Evolutionary conservation across 2,113 vertebrate species (phyloP), one percentile per base, ranked within the genome.

Genomic region (Varanus salvator): DNA sequence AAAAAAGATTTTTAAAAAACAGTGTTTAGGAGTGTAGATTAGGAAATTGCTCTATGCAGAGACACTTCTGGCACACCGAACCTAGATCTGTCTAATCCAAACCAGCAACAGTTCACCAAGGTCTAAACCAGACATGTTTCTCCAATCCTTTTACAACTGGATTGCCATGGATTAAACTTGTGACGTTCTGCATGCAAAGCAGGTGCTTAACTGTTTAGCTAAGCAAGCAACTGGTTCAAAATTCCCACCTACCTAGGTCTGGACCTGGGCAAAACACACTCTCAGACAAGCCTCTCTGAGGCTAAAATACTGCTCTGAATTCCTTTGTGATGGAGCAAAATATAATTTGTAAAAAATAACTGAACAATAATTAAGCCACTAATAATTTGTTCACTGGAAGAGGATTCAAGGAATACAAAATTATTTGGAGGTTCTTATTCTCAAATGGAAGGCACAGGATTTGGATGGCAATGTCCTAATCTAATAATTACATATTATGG

Each of bases 1-100:
- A 96, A 94, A 93, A 29, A 71, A 23, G 21, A 60, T 69, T 86
- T 86, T 78, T 48, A 38, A 44, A 71, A 91, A 74, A 92, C 91
- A 12, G 34, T 34, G 1, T 8, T 48, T 38, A n/a, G 27, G 6
- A 69, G 17, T 77, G 54, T 75, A 77, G 17, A 69, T 27, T 60
- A 76, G n/a, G 34, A 68, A 66, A 44, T 4, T 78, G 19, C 1
- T n/a, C 50, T 84, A 66, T 31, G 38, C 34, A 83, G 29, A 6
- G 6, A 48, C 29, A 66, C 44, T 12, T 66, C 54, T 77, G 27
- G 15, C 3, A 31, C 21, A 68, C 19, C 23, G 66, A 68, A 21
- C 4, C 21, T 15, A 77, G 12, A 3, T 31, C 52, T 48, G 14
- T 23, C 19, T 44, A n/a, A 9, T 88, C 2, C 29, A 44, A 60